Evolutionary conservation across 1,140 invertebrate species (phyloP), one percentile per base, ranked within the genome.

Genomic region (Tetramorium parvispinum): DNA sequence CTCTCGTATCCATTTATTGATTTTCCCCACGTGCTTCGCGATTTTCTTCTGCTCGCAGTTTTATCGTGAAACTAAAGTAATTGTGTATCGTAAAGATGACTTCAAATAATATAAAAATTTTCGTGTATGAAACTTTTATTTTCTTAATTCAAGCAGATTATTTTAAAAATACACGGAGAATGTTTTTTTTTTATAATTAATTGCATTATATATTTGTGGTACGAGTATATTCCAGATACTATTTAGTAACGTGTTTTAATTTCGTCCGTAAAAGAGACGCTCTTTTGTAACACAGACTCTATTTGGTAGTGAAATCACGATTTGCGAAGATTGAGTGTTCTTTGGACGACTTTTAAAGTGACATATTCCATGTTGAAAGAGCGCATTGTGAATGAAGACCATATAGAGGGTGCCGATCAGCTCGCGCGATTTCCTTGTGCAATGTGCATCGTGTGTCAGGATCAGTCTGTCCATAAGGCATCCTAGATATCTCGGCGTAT

Each of bases 391-490:
- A 13, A 59, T 73, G 79, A 82, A 82, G 66, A 73, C 51, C 24
- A 73, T 73, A 40, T 46, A 57, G 79, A 57, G 37, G 21, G 53
- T 83, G 68, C 27, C 73, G 68, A 83, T 83, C 79, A 75, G 13
- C 2, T 61, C 43, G 53, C n/a, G 24, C 68, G 53, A 59, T 83
- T 87, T 46, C 59, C 68, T 55, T 51, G 85, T 70, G 89, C 88
- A 91, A 91, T 86, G 89, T 87, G 76, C 89, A 88, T 90, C 89
- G 89, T 91, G 89, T 91, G 88, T 91, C 89, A 91, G 83, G 89
- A 91, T 91, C 89, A 91, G 89, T 63, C 89, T 91, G 89, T 91
- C 89, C 89, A 91, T 91, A 90, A 91, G 82, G 89, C 88, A 87
- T 90, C 57, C 86, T 82, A 65, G 86, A 88, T 91, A 90, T 91